These are phyloP conservation scores for Alligator sinensis DNA, from an alignment of 2,113 vertebrate genomes.

Conservation along the genomic window DNA sequence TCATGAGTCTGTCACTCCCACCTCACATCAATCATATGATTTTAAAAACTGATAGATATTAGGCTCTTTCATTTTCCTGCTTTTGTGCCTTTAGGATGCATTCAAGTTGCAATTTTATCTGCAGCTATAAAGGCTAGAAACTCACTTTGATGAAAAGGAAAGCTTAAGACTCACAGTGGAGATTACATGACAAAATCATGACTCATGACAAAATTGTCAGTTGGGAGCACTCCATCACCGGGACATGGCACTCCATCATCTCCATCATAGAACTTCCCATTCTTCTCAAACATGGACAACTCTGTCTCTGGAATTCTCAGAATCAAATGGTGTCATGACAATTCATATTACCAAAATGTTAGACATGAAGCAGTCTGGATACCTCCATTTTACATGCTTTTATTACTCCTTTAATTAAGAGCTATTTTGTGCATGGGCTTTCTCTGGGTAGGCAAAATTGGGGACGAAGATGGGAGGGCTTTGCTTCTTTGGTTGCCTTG, in stretches of 20 bases:
- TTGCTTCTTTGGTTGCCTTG: not conserved
- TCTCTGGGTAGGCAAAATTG: not conserved
- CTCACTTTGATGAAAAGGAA: not conserved
- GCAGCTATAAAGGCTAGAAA: not conserved
- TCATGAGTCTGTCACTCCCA: not conserved
- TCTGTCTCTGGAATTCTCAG: not conserved
- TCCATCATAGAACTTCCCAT: not conserved
- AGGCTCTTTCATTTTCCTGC: not conserved
- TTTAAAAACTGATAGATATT: not conserved
- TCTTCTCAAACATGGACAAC: not conserved
- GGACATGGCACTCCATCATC: not conserved
- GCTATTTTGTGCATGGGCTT: not conserved
- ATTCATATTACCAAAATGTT: not conserved
- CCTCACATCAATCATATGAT: not conserved
- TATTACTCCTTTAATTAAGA: not conserved
- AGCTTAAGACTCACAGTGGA: not conserved
- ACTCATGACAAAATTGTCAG: not conserved
- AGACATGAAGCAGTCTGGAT: not conserved
- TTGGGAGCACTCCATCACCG: not conserved
- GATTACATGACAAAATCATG: not conserved
- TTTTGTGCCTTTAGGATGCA: not conserved
- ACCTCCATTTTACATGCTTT: not conserved
- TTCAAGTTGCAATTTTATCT: not conserved
- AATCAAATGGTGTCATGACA: not conserved
- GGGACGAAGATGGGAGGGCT: not conserved